Evolutionary conservation across 2,797 vertebrate genomes (phyloP).

Genomic region (Lemur catta): DNA sequence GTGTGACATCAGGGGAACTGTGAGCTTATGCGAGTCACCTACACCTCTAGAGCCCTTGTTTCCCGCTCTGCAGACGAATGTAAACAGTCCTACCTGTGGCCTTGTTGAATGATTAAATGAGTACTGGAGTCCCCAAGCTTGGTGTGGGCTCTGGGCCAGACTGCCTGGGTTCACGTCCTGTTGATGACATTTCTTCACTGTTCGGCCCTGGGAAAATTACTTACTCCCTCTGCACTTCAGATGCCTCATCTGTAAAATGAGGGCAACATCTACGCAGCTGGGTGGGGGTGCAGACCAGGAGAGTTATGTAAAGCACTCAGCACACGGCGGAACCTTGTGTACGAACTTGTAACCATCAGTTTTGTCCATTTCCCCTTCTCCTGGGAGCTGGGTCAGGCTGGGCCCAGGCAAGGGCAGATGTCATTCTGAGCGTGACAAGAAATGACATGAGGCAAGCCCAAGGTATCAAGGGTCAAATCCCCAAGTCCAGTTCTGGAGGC

Average conservation of each 20-base stretch:
- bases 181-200: neutral
- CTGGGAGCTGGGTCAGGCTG: neutral
- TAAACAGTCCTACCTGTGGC: neutral
- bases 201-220: neutral
- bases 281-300: neutral
- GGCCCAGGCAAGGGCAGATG: neutral
- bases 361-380: neutral
- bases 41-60: neutral
- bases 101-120: neutral
- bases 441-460: neutral
- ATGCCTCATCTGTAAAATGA: neutral
- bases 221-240: neutral
- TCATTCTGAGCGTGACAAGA: neutral
- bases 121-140: neutral
- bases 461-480: neutral
- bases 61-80: neutral
- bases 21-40: neutral
- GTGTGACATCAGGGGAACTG: neutral
- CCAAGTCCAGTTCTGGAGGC: neutral
- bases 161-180: neutral
- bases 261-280: neutral
- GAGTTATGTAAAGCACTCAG: neutral
- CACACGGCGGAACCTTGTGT: no score
- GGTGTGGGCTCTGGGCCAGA: neutral
- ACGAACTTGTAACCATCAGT: neutral